Percentiles rank a stretch among this genome's conserved stretches.
Conservation (phyloP, 2,113 vertebrate species). For the Phalacrocorax carbo region DNA sequence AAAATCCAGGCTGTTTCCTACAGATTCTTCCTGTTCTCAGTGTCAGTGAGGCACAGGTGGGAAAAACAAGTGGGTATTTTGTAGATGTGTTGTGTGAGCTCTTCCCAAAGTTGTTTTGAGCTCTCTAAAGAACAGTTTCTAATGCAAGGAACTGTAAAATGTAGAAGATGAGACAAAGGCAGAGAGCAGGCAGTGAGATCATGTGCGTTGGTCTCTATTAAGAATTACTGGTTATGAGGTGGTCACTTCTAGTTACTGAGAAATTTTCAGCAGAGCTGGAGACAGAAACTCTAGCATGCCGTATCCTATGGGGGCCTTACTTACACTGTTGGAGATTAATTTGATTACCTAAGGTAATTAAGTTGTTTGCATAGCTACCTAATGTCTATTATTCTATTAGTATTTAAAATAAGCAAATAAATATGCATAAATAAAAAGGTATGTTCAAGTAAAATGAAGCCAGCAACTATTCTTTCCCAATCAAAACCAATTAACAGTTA, state of each 20-base stretch:
- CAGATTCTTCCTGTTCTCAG: background rate
- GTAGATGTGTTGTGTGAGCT: background rate
- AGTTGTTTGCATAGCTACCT: background rate
- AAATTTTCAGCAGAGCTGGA: background rate
- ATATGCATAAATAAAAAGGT: background rate
- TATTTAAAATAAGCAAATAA: background rate
- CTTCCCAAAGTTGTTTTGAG: background rate
- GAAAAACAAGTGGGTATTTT: rapidly evolving
- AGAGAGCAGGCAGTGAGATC: background rate
- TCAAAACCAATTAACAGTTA: slow-evolving; percentile 39
- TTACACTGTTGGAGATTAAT: background rate
- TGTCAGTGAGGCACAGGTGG: rapidly evolving
- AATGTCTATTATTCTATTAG: background rate
- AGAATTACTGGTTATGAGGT: background rate
- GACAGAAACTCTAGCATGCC: background rate
- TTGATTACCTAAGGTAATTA: background rate
- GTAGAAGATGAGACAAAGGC: rapidly evolving
- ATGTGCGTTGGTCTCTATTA: rapidly evolving
- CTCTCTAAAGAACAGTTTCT: background rate
- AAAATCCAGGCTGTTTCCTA: background rate
- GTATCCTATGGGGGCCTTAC: background rate
- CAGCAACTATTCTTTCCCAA: background rate
- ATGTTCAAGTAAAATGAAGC: background rate
- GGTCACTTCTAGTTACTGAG: rapidly evolving
- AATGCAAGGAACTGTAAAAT: rapidly evolving